phyloP scores from a whole-genome alignment of 2,888 invertebrate genomes.

The Drosophila limbata region DNA sequence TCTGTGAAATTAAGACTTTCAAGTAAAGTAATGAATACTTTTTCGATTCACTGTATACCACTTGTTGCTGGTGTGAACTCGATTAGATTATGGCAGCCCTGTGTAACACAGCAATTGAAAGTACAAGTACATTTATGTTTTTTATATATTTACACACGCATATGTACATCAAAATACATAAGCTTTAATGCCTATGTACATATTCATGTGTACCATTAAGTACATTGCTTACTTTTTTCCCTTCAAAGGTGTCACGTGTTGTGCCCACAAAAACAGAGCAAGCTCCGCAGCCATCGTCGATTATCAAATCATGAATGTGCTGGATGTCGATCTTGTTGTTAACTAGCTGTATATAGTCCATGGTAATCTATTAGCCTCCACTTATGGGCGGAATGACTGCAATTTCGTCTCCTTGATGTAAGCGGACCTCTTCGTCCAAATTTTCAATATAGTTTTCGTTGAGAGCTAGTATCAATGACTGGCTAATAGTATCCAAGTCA shows the following conservation, averaged over 20 bases:
- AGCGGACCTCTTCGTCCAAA: conserved; percentile 86
- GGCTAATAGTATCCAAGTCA: conserved; percentile 89
- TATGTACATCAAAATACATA: neutral
- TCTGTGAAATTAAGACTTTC: neutral
- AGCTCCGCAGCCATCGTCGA: conserved; percentile 93
- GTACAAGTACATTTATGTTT: neutral
- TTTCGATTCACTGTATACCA: neutral
- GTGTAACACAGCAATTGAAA: neutral
- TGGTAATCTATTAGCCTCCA: conserved; percentile 90
- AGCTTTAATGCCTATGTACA: neutral
- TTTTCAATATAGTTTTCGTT: conserved; percentile 92
- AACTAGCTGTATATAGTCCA: conserved; percentile 90
- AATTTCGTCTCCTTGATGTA: conserved; percentile 91
- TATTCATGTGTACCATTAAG: neutral
- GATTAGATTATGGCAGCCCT: neutral
- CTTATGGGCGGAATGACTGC: conserved; percentile 98
- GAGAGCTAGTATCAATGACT: conserved; percentile 91
- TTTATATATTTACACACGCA: neutral
- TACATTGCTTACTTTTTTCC: conserved; percentile 88
- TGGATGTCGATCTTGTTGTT: conserved; percentile 89
- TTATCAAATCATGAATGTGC: conserved; percentile 88
- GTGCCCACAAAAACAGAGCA: conserved; percentile 95
- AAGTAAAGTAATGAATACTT: neutral
- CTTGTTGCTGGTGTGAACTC: neutral
- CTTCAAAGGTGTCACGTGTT: conserved; percentile 93